Evolutionary conservation across 2,113 vertebrate genomes (phyloP).

Genomic region (Columbina picui): DNA sequence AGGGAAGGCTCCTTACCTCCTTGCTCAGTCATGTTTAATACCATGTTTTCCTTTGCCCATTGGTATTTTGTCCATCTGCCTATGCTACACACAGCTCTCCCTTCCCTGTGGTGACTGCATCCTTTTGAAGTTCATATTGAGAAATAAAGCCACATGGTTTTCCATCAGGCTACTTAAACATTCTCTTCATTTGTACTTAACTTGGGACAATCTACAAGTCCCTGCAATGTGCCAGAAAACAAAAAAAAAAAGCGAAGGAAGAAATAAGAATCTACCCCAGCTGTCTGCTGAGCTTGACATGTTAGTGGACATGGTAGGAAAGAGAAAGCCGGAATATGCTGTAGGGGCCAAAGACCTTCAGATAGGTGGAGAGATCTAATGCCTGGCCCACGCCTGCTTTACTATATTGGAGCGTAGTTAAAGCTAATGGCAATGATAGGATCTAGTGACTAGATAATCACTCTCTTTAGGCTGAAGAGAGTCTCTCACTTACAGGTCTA

Average conservation of each 20-base stretch:
- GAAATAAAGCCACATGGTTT: not conserved
- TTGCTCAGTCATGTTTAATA: not conserved
- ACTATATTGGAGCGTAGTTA: not conserved
- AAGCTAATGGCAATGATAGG: not conserved
- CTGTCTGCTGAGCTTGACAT: not conserved
- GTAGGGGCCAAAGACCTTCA: not conserved
- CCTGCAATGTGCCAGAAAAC: not conserved
- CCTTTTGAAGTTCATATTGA: not conserved
- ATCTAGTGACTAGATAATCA: not conserved
- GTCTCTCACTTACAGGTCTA: not conserved
- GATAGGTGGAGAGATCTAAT: not conserved
- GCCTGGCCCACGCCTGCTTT: not conserved
- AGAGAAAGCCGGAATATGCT: not conserved
- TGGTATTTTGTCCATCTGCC: not conserved
- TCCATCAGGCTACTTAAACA: not conserved
- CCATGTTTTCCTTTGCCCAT: not conserved
- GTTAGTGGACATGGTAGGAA: not conserved
- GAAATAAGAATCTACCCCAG: not conserved
- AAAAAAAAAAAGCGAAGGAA: not conserved
- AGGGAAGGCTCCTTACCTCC: not conserved
- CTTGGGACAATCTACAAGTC: not conserved
- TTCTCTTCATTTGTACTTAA: not conserved
- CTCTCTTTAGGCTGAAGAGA: not conserved
- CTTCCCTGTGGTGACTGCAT: accelerated
- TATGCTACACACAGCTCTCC: not conserved